Base-by-base conservation (phyloP, 2,888 invertebrate species). In the Siphonodentalium dalli region DNA sequence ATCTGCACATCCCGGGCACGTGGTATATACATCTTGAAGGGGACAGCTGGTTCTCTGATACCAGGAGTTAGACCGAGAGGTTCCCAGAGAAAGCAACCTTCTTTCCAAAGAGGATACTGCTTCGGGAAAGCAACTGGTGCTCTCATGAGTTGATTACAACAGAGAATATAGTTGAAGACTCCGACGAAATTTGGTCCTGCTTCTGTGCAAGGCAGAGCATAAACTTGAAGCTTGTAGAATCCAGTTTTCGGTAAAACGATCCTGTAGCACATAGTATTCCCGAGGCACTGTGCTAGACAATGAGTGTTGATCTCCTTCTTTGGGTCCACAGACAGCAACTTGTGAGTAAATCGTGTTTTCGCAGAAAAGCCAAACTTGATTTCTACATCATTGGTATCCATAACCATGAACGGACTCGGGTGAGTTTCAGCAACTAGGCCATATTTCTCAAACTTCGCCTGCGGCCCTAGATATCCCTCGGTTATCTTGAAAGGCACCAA, bases 161-260 rank as follows among this genome's bases (percentile, higher is more conserved):
- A 58, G n/a, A 67, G 26, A 23, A 75, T 42, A 45, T 75, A 75
- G 46, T 75, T 75, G 58, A 55, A 71, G 9, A 75, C 72, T 23
- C 70, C 66, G 24, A 72, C 64, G 58, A 75, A 65, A 27, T 69
- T 60, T 7, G 73, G 73, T 11, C 75, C 75, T 4, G 73, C 75
- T 34, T 72, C 69, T 13, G 62, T 61, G 21, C 52, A 42, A 1
- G 73, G 75, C 13, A 72, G 55, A 15, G 72, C 75, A 57, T 72
- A 74, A 24, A 75, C 65, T 48, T 75, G 72, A 34, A 72, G 69
- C 51, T 75, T 75, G 55, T 70, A 75, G 50, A 70, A 75, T 6
- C 75, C 75, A 3, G 67, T 44, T 20, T 54, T 43, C 0, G 74
- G 64, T 1, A 71, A 67, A 11, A 70, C 64, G 44, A 74, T 63